Evolutionary conservation across 2,113 vertebrate genomes (phyloP).

Genomic region (Tauraco erythrolophus): DNA sequence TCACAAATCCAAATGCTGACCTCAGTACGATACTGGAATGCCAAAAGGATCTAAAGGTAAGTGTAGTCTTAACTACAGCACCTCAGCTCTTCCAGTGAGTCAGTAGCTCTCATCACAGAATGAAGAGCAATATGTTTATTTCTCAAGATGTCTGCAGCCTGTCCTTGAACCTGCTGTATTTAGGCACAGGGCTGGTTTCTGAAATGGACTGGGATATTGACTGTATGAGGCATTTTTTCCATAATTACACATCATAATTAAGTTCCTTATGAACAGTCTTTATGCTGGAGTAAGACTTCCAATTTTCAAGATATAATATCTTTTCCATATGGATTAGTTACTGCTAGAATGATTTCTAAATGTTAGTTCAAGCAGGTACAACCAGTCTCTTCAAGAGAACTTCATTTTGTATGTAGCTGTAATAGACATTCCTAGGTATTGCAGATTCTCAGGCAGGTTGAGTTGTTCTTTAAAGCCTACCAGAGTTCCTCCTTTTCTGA

Average conservation of each 20-base stretch:
- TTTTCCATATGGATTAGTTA: neutral
- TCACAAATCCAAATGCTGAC: slow-evolving; percentile 50
- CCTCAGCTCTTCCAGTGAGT: neutral
- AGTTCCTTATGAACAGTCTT: neutral
- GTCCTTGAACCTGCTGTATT: neutral
- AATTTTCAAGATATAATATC: neutral
- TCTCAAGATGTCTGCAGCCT: neutral
- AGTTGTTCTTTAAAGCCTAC: neutral
- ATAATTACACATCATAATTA: neutral
- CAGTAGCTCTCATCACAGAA: neutral
- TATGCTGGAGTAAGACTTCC: neutral
- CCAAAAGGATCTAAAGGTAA: slow-evolving; percentile 81
- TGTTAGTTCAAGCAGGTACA: neutral
- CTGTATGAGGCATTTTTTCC: neutral
- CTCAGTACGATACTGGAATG: slow-evolving; percentile 64
- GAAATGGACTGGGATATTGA: neutral
- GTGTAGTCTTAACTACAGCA: neutral
- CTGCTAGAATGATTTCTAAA: neutral
- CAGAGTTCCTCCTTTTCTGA: neutral
- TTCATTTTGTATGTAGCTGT: neutral
- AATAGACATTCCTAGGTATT: neutral
- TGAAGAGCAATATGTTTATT: neutral
- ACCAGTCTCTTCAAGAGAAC: neutral
- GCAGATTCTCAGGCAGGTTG: neutral
- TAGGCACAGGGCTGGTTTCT: neutral